A percentile compares a stretch with the other conserved stretches of the same genome.
These are phyloP conservation scores for Rhincodon typus DNA, from an alignment of 2,797 vertebrate species.

Conservation along the genomic window DNA sequence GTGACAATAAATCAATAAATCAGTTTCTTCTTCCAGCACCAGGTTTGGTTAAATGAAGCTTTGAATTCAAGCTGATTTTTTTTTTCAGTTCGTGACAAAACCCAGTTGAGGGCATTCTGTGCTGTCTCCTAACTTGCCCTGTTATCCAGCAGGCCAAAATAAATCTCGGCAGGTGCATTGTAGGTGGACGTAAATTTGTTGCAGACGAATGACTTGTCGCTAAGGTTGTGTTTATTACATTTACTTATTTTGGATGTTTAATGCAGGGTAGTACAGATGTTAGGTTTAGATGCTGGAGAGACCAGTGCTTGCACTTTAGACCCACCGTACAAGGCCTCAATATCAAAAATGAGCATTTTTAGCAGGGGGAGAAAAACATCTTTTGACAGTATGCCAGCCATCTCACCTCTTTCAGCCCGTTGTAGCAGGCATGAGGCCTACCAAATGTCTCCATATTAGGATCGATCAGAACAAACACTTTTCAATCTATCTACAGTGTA, in stretches of 20 bases:
- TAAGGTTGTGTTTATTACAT: background rate
- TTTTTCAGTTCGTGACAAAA: background rate
- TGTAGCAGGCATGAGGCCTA: background rate
- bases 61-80: background rate
- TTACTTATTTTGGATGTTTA: background rate
- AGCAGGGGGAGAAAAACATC: background rate
- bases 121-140: background rate
- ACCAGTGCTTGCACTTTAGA: background rate
- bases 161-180: background rate
- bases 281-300: background rate
- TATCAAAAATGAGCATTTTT: background rate
- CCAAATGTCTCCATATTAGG: background rate
- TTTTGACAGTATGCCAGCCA: background rate
- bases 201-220: background rate
- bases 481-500: background rate
- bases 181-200: background rate
- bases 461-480: background rate
- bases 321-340: background rate
- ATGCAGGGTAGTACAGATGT: background rate
- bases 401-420: no score
- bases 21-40: background rate
- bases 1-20: no score
- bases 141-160: background rate
- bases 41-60: background rate
- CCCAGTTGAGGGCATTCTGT: background rate